Conservation (phyloP, 2,888 invertebrate genomes). For the Periphyllus acericola region DNA sequence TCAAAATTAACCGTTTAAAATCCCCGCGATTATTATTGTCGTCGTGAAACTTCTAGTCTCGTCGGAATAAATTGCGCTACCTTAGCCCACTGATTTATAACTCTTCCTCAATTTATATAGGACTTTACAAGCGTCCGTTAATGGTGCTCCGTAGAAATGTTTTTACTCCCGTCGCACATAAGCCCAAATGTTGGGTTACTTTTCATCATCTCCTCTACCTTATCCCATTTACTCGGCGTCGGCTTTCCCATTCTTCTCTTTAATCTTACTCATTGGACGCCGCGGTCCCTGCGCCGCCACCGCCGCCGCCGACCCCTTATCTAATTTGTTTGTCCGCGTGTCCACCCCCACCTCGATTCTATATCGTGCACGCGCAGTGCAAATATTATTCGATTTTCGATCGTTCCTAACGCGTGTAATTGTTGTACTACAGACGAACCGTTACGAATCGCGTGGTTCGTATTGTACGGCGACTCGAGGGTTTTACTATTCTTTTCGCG, state of each 20-base stretch:
- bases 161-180: constrained; percentile 21
- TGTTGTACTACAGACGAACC: too few relatives aligned
- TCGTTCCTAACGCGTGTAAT: too few relatives aligned
- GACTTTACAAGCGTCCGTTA: constrained; percentile 50
- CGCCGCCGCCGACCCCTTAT: neutral
- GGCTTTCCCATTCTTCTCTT: constrained; percentile 16
- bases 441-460: too few relatives aligned
- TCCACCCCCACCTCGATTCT: neutral
- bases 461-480: too few relatives aligned
- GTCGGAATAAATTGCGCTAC: constrained; percentile 10
- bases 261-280: constrained; percentile 3
- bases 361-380: neutral
- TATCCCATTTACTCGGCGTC: constrained; percentile 19
- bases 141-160: constrained; percentile 31
- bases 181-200: constrained; percentile 16
- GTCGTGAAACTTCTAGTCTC: constrained; percentile 17
- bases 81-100: constrained; percentile 25
- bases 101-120: constrained; percentile 34
- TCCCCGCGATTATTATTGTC: constrained; percentile 3
- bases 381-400: too few relatives aligned
- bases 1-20: constrained; percentile 25
- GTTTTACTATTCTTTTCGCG: too few relatives aligned
- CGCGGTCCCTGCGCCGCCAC: too few relatives aligned
- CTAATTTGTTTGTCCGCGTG: neutral
- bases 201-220: constrained; percentile 28